Base-by-base conservation (phyloP, 2,113 vertebrate species). In the Myotis lucifugus region DNA sequence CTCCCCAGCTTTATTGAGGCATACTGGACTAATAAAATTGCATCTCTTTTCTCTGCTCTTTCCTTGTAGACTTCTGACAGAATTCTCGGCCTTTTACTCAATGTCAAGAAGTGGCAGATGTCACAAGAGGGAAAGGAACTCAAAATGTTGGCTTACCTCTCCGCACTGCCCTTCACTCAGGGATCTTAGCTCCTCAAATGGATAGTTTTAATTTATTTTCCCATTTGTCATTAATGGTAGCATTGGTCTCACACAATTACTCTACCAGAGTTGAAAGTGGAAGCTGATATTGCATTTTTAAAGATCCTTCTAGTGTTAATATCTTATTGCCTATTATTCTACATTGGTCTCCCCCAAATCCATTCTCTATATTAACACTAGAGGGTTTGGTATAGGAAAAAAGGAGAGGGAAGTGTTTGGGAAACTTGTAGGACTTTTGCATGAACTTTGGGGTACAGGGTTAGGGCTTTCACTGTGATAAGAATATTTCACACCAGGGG, bases 51-150 rank as follows among this genome's bases (percentile, higher is more conserved):
- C n/a, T 79, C 59, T 70, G 27, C 37, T 85, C 76, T 52, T 79
- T 89, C 34, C 91, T 12, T 94, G 7, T 8, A 93, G 42, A 56
- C 54, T 91, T 89, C 19, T 61, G n/a, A 95, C 14, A 95, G 52
- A 90, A 93, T 91, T 88, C n/a, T 69, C 52, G 27, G 54, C 6
- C 27, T 78, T 77, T 56, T 61, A 21, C 23, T 23, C 21, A 93
- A 42, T 70, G 66, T 37, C 21, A 79, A 90, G 85, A 93, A 73
- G 50, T 78, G 50, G 5, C 25, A 67, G 32, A 17, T 85, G 29
- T 25, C 77, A 88, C 25, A 86, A 83, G 40, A 93, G 14, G 70
- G 9, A 90, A 81, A 74, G 18, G 42, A 85, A 15, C n/a, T 89
- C 86, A 91, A 61, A 89, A 79, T 74, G 19, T 76, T 77, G 67